A percentile compares a stretch with the other conserved stretches of the same genome.
Evolutionary conservation across 2,888 invertebrate genomes (phyloP).

Genomic region (Seira sanloemensis): DNA sequence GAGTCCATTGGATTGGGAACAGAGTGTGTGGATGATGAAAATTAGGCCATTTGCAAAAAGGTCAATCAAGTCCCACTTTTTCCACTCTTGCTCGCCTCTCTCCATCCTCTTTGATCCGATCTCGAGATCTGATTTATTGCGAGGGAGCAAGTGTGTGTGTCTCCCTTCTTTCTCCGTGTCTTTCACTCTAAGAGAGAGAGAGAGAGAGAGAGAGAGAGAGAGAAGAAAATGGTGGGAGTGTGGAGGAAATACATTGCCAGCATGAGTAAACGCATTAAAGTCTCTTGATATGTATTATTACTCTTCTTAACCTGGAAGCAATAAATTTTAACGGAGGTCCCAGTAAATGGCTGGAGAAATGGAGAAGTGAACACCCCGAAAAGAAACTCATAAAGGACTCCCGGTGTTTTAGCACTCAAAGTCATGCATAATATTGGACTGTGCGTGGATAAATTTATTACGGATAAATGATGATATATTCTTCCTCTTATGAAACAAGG

Average conservation of each 20-base stretch:
- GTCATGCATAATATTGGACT: neutral
- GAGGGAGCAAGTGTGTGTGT: constrained; percentile 1
- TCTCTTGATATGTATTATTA: neutral
- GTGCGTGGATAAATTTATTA: constrained; percentile 39
- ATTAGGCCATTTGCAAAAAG: constrained; percentile 59
- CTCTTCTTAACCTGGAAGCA: neutral
- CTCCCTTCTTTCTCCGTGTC: neutral
- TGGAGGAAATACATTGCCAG: neutral
- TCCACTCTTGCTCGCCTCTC: neutral
- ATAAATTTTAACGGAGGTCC: neutral
- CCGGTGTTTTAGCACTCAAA: neutral
- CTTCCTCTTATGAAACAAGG: neutral
- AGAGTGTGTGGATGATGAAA: constrained; percentile 46
- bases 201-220: neutral
- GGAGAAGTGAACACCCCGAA: neutral
- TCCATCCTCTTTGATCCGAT: neutral
- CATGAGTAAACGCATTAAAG: neutral
- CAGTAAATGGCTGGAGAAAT: neutral
- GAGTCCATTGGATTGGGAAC: too few species aligned
- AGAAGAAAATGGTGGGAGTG: neutral
- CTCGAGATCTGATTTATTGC: constrained; percentile 8
- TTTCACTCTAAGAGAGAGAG: neutral
- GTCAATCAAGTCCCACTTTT: constrained; percentile 56
- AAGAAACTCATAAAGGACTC: neutral
- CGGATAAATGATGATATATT: constrained; percentile 47